Conservation (phyloP, 2,797 vertebrate genomes). For the Lepus townsendii region DNA sequence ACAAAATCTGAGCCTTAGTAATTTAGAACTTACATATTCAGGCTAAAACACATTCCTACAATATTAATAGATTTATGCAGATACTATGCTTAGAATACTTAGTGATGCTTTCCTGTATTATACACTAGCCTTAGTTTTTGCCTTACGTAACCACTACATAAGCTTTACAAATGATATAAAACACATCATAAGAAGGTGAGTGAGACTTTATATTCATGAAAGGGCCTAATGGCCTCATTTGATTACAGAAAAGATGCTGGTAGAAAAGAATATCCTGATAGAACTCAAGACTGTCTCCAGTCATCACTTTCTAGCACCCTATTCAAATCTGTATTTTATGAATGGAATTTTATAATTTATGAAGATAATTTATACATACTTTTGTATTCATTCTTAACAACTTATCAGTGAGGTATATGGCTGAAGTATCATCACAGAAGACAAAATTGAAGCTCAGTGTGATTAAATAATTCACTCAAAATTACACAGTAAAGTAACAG, state of each 20-base stretch:
- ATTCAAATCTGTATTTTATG: not conserved
- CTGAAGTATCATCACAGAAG: not conserved
- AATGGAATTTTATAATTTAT: conserved; percentile 23
- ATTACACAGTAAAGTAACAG: not conserved
- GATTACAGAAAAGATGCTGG: not conserved
- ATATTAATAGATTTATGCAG: not conserved
- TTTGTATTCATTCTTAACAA: conserved; percentile 17
- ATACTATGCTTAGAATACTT: not conserved
- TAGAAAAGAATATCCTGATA: conserved; percentile 24
- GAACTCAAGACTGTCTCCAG: not conserved
- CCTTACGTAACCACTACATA: not conserved
- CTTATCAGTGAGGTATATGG: not conserved
- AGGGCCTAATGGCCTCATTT: not conserved
- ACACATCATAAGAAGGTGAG: not conserved
- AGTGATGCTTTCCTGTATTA: not conserved
- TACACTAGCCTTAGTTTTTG: not conserved
- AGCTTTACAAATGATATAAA: not conserved
- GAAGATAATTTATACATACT: not conserved
- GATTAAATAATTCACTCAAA: conserved; percentile 4
- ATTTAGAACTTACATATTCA: not conserved
- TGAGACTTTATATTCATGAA: not conserved
- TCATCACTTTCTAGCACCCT: not conserved
- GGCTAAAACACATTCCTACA: not conserved
- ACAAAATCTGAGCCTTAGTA: conserved; percentile 25
- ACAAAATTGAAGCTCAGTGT: not conserved